phyloP scores from a whole-genome alignment of 2,797 vertebrate species.

The Bufotes viridis region DNA sequence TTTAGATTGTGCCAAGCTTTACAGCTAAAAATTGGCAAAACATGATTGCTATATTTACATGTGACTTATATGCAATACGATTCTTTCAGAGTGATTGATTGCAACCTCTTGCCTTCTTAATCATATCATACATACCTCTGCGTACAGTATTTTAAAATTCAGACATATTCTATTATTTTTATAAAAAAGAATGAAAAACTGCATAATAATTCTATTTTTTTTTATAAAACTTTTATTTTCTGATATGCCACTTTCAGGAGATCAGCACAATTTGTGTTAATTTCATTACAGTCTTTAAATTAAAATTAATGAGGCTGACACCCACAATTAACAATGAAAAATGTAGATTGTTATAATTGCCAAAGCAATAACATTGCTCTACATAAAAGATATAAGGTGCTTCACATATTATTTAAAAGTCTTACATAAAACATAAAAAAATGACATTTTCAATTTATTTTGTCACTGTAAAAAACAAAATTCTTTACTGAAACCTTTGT shows the following conservation, averaged over 20 bases:
- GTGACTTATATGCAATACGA: neutral
- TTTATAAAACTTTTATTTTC: slow-evolving; percentile 69
- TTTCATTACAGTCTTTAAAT: slow-evolving; percentile 99
- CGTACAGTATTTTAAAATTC: neutral
- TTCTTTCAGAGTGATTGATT: neutral
- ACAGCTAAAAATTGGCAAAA: neutral
- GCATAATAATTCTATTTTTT: neutral
- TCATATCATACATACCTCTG: neutral
- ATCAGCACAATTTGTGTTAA: slow-evolving; percentile 99
- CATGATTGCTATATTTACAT: neutral
- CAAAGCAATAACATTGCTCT: slow-evolving; percentile 99
- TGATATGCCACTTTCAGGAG: slow-evolving; percentile 94
- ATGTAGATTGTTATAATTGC: slow-evolving; percentile 99
- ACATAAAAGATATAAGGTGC: slow-evolving; percentile 96
- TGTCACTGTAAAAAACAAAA: slow-evolving; percentile 98
- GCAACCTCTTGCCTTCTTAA: neutral
- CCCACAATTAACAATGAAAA: slow-evolving; percentile 99
- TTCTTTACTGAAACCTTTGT: slow-evolving; percentile 97
- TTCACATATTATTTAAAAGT: slow-evolving; percentile 92
- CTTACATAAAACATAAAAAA: slow-evolving; percentile 98
- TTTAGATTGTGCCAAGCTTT: neutral
- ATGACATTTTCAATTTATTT: slow-evolving; percentile 99
- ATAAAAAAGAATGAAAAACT: neutral
- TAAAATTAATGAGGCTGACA: slow-evolving; percentile 99
- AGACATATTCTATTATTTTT: neutral